These are phyloP conservation scores for Armadillidium nasatum DNA, from an alignment of 1,140 invertebrate species.

Conservation along the genomic window DNA sequence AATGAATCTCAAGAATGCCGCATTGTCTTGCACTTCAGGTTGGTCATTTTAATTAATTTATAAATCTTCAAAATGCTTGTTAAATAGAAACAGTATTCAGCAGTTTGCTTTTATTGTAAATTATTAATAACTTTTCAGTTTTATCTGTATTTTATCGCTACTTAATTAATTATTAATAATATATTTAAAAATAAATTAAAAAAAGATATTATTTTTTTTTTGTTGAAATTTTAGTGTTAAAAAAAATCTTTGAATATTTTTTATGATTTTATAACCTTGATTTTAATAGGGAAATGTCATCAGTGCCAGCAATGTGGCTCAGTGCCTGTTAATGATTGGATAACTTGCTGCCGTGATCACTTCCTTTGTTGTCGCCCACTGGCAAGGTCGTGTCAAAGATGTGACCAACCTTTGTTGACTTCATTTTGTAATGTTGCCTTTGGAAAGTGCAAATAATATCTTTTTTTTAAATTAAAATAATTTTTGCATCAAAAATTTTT, in stretches of 20 bases:
- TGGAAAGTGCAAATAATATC: conserved; percentile 23
- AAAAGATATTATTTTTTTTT: too few relatives aligned
- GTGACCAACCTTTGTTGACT: conserved; percentile 22
- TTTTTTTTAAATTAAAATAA: neutral
- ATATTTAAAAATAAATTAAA: too few relatives aligned
- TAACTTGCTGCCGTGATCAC: conserved; percentile 29
- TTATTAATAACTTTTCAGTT: too few relatives aligned
- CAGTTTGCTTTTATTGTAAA: too few relatives aligned
- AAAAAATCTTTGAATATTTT: too few relatives aligned
- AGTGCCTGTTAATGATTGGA: conserved; percentile 24
- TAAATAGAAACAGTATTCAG: too few relatives aligned
- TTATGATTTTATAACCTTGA: too few relatives aligned
- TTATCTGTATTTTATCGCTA: too few relatives aligned
- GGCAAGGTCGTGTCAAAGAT: conserved; percentile 25
- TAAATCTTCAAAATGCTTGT: too few relatives aligned
- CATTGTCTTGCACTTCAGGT: conserved; percentile 27
- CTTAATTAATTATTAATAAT: too few relatives aligned
- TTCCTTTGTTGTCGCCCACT: conserved; percentile 30
- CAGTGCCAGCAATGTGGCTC: conserved; percentile 31
- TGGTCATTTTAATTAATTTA: neutral
- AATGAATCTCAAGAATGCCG: conserved; percentile 16
- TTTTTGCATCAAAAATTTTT: neutral
- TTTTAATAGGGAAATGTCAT: conserved; percentile 7
- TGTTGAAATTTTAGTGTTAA: too few relatives aligned
- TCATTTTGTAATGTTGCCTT: conserved; percentile 30